A percentile compares a stretch with the other conserved stretches of the same genome.
Evolutionary conservation across 2,113 vertebrate genomes (phyloP).

Genomic region (Eudorcas thomsonii): DNA sequence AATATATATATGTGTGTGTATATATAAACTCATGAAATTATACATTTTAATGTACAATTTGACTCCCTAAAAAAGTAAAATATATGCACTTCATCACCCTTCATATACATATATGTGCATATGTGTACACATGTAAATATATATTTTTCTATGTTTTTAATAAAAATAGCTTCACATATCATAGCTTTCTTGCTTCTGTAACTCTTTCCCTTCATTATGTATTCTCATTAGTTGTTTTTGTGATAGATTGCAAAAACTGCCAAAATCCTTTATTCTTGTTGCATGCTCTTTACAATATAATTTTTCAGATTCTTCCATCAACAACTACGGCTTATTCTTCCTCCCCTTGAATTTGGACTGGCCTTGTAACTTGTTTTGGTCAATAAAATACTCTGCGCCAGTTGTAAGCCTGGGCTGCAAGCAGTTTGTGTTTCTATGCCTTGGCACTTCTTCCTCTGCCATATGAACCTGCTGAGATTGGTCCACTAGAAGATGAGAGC

Average conservation of each 20-base stretch:
- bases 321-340: not conserved
- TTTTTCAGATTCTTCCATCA: not conserved
- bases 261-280: not conserved
- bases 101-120: no score
- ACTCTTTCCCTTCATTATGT: not conserved
- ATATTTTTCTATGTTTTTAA: not conserved
- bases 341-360: not conserved
- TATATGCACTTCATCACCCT: not conserved
- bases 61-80: not conserved
- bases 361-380: not conserved
- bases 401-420: not conserved
- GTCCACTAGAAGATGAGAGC: not conserved
- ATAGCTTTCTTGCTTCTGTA: not conserved
- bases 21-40: not conserved
- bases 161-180: not conserved
- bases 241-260: not conserved
- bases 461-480: not conserved
- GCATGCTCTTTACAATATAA: not conserved
- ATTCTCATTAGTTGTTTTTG: not conserved
- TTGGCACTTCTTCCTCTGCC: not conserved
- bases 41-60: not conserved
- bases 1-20: not conserved
- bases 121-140: not conserved
- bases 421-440: not conserved
- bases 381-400: not conserved